Percentiles rank a stretch among this genome's conserved stretches.
Evolutionary conservation across 2,113 vertebrate genomes (phyloP).

Genomic region (Corythornis madagascariensis): DNA sequence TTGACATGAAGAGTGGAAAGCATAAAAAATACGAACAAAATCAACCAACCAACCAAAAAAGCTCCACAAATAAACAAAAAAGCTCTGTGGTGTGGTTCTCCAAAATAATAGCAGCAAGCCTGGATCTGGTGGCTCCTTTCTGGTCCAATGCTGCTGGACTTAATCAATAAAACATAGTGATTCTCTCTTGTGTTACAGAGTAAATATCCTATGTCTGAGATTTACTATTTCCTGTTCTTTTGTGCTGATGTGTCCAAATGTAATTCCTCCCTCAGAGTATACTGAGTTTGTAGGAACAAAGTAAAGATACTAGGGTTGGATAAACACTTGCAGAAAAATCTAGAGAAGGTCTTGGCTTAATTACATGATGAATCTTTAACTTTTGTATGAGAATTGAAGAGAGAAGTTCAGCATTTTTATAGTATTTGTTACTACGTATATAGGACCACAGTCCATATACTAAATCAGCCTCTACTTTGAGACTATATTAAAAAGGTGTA

Average conservation of each 20-base stretch:
- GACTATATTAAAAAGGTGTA: neutral
- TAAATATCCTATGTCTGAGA: neutral
- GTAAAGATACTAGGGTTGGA: neutral
- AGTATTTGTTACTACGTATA: neutral
- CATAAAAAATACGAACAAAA: neutral
- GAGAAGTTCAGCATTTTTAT: neutral
- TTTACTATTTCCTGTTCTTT: neutral
- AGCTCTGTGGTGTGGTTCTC: neutral
- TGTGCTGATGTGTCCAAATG: neutral
- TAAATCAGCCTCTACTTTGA: neutral
- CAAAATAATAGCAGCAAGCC: neutral
- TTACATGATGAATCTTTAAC: fast-evolving
- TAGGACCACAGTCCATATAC: neutral
- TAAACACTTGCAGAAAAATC: neutral
- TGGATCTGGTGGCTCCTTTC: neutral
- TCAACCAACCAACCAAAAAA: neutral
- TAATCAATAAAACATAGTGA: neutral
- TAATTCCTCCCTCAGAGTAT: neutral
- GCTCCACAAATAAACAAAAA: neutral
- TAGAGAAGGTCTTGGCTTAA: neutral
- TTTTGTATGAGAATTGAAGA: neutral
- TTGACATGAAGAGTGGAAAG: neutral
- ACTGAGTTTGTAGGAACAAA: neutral
- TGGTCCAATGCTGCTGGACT: neutral
- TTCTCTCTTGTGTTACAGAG: neutral